Conservation (phyloP, 2,797 vertebrate species). For the Gobio occitaniae region DNA sequence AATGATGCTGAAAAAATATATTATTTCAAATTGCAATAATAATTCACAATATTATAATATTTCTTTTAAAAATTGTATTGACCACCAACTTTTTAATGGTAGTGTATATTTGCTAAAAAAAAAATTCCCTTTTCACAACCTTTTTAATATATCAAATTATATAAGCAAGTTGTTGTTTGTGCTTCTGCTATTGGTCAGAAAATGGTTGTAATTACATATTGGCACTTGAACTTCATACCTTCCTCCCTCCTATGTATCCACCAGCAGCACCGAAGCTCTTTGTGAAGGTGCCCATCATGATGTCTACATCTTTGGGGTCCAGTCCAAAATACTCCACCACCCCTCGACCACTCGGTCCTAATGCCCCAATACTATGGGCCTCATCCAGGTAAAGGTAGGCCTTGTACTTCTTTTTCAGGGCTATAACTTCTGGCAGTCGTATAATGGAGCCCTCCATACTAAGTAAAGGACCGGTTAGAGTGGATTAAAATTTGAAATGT, state of each 20-base stretch:
- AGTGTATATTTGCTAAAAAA: neutral
- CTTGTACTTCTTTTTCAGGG: slow-evolving; percentile 93
- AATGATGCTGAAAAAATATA: too few species aligned
- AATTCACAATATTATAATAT: neutral
- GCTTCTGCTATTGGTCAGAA: neutral
- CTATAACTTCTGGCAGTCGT: slow-evolving; percentile 87
- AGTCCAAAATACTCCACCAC: slow-evolving; percentile 85
- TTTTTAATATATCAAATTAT: neutral
- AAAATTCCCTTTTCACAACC: neutral
- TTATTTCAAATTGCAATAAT: neutral
- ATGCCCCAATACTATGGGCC: slow-evolving; percentile 91
- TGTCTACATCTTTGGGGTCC: slow-evolving; percentile 85
- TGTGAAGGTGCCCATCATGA: slow-evolving; percentile 95
- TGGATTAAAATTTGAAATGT: neutral
- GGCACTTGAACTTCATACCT: slow-evolving; percentile 71
- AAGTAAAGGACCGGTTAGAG: slow-evolving; percentile 36
- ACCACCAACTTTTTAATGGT: neutral
- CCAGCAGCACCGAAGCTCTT: slow-evolving; percentile 93
- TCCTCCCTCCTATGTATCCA: slow-evolving; percentile 92
- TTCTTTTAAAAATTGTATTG: too few species aligned
- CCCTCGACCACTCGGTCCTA: slow-evolving; percentile 86
- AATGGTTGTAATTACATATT: neutral
- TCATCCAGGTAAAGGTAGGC: slow-evolving; percentile 95
- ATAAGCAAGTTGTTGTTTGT: neutral
- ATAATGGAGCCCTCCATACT: slow-evolving; percentile 97